Percentiles rank a stretch among this genome's conserved stretches.
Evolutionary conservation across 2,797 vertebrate genomes (phyloP).

Genomic region (Pipistrellus nathusii): DNA sequence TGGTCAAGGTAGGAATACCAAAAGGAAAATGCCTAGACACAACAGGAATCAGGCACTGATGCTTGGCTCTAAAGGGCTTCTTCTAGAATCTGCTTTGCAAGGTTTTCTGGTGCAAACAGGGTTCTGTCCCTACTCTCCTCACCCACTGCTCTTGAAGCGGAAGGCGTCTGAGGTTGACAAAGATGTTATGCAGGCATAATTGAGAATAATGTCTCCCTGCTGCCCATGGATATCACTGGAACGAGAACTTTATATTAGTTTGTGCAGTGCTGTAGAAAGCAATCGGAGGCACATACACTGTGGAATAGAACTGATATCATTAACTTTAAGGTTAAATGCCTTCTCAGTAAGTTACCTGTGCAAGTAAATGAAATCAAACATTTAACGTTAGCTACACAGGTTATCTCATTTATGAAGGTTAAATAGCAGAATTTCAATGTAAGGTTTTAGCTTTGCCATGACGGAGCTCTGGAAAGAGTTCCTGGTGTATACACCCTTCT

Average conservation of each 20-base stretch:
- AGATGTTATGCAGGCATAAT: background rate
- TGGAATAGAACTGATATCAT: conserved; percentile 67
- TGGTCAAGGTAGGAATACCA: background rate
- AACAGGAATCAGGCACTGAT: background rate
- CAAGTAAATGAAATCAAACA: conserved; percentile 81
- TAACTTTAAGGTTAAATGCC: conserved; percentile 81
- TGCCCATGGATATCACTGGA: conserved; percentile 63
- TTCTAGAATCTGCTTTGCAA: conserved; percentile 58
- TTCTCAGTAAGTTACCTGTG: conserved; percentile 67
- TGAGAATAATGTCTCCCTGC: conserved; percentile 30
- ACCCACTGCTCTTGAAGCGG: background rate
- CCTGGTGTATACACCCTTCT: conserved; percentile 44
- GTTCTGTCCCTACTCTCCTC: background rate
- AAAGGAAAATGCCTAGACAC: background rate
- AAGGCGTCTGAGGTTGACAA: conserved; percentile 41
- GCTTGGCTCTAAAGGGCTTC: background rate
- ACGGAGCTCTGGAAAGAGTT: conserved; percentile 55
- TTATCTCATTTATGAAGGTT: conserved; percentile 75
- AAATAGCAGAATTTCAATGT: conserved; percentile 77
- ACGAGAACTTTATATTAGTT: conserved; percentile 65
- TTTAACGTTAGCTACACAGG: conserved; percentile 72
- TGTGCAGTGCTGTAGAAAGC: conserved; percentile 65
- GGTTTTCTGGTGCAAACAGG: background rate
- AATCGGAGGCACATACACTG: conserved; percentile 59
- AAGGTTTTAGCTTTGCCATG: conserved; percentile 66